These are phyloP conservation scores for Cottus gobio DNA, from an alignment of 2,113 vertebrate genomes.

Conservation along the genomic window DNA sequence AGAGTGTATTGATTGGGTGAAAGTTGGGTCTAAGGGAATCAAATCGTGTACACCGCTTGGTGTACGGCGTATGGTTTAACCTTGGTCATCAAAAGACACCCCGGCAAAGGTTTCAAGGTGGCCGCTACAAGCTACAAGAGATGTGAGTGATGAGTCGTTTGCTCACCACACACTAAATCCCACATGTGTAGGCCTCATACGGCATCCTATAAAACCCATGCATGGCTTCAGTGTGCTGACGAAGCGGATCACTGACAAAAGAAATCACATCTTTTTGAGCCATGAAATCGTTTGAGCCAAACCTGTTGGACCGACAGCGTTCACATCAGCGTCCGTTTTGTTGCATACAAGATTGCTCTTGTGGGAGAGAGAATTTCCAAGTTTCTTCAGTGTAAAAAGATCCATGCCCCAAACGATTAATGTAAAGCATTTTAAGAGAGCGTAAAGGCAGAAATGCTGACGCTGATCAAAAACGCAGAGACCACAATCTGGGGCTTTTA, in stretches of 20 bases:
- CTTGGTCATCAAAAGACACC: background rate
- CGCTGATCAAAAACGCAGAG: conserved; percentile 68
- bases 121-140: background rate
- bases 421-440: conserved; percentile 61
- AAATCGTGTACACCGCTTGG: too few species aligned
- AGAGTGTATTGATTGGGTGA: background rate
- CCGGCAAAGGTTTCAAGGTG: background rate
- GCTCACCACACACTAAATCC: conserved; percentile 11
- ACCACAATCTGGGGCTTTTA: conserved; percentile 76
- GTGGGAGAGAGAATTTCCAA: conserved; percentile 7
- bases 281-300: background rate
- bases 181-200: background rate
- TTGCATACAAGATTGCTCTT: background rate
- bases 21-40: background rate
- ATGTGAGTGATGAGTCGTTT: background rate
- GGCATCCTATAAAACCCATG: background rate
- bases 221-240: conserved; percentile 5
- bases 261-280: background rate
- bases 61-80: too few species aligned
- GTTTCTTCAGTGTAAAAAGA: conserved; percentile 38
- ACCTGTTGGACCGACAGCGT: background rate
- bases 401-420: conserved; percentile 28
- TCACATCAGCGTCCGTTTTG: conserved; percentile 14
- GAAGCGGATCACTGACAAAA: background rate
- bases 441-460: conserved; percentile 73